Evolutionary conservation across 2,113 vertebrate genomes (phyloP).

Genomic region (Arothron firmamentum): DNA sequence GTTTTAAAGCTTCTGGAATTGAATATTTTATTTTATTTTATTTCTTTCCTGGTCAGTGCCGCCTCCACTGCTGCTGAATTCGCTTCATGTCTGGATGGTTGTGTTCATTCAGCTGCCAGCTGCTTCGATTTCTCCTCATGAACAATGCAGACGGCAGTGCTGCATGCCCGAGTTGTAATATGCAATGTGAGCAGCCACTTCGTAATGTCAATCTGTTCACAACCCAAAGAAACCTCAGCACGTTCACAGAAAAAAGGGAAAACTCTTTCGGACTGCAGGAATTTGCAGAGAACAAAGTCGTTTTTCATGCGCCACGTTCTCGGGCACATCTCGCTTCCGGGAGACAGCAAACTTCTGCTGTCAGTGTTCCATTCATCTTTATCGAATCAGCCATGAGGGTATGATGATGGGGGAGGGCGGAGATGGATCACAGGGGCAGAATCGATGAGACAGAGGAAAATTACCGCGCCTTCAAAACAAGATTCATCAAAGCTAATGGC

Average conservation of each 20-base stretch:
- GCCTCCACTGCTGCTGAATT: constrained; percentile 2
- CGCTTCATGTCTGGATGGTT: not conserved
- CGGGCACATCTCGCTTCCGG: not conserved
- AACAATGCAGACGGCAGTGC: not conserved
- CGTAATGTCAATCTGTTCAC: constrained; percentile 16
- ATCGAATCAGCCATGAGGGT: constrained; percentile 35
- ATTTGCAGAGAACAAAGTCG: not conserved
- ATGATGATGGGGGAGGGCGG: constrained; percentile 21
- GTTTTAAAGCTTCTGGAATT: too few species aligned
- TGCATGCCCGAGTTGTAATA: constrained; percentile 4
- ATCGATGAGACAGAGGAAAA: constrained; percentile 42
- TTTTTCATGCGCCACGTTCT: constrained; percentile 10
- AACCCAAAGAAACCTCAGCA: not conserved
- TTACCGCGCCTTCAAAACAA: constrained; percentile 21
- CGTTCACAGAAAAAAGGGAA: constrained; percentile 16
- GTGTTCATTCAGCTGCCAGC: constrained; percentile 19
- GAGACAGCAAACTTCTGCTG: constrained; percentile 13
- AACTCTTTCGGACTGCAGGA: not conserved
- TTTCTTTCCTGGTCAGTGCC: not conserved
- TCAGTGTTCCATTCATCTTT: constrained; percentile 31
- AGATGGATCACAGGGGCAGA: constrained; percentile 46
- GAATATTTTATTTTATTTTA: not conserved
- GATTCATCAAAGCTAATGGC: constrained; percentile 46
- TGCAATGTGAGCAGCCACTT: constrained; percentile 12
- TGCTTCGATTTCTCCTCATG: constrained; percentile 25